Evolutionary conservation across 64 coral and sea anemone species (phyloP), one percentile per base, ranked within the genome.

Genomic region (Montipora foliosa): DNA sequence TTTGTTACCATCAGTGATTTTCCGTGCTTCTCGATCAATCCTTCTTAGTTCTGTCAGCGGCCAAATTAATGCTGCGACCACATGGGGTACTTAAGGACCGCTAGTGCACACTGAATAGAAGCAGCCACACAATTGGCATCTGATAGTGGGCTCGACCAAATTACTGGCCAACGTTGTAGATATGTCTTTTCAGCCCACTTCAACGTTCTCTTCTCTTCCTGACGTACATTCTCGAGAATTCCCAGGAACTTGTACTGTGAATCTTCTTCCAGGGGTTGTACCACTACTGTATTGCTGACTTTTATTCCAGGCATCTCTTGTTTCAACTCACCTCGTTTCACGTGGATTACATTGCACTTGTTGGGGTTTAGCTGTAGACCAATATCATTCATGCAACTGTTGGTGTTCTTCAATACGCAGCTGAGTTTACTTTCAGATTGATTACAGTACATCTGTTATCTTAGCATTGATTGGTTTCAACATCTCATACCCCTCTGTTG

Each of bases 121-220:
- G 80, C 80, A 14, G 64, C 16, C n/a, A 60, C 49, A 37, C 82
- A 4, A 49, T 46, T 78, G 13, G 44, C 13, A 55, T 55, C 52
- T 55, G 52, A 55, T 55, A 55, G 52, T 55, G 52, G 52, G 10
- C 52, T 55, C 2, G 82, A 78, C 87, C 75, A 89, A 78, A 89
- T 89, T 50, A 79, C 55, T 59, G 87, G 77, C 87, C 77, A 76
- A 60, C 20, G 72, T 75, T 57, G 74, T 57, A 57, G 60, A 57
- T 89, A 89, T 75, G 73, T 75, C 87, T 89, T 89, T 76, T 73
- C 74, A 60, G 87, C 75, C 77, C 49, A 78, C 73, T 74, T 73
- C 72, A 89, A 52, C 71, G 29, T 66, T 49, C 29, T 47, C 87
- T 49, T 89, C 71, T 89, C 87, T 76, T 88, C 87, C 46, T 85